These are phyloP conservation scores for Oxyruncus cristatus DNA, from an alignment of 2,113 vertebrate species.

Conservation along the genomic window DNA sequence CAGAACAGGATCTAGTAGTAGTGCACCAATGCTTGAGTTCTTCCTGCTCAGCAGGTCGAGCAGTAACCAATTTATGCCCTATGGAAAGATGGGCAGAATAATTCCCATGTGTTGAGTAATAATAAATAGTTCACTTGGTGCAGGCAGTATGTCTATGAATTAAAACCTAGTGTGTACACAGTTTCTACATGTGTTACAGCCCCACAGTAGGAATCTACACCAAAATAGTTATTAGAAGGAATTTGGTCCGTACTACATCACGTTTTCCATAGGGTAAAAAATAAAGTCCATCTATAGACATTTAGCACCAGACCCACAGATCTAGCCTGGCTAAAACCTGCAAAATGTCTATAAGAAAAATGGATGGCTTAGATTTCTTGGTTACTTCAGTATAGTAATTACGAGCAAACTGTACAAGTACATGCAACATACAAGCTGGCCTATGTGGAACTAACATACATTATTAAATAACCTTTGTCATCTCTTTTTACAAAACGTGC, in stretches of 20 bases:
- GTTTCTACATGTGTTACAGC: slow-evolving; percentile 85
- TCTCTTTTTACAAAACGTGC: slow-evolving; percentile 88
- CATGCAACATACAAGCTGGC: slow-evolving; percentile 99
- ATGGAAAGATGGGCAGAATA: slow-evolving; percentile 76
- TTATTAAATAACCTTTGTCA: slow-evolving; percentile 86
- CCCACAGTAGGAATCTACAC: slow-evolving; percentile 88
- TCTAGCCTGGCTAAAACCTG: slow-evolving; percentile 80
- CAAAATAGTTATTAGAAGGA: slow-evolving; percentile 87
- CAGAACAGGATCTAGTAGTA: slow-evolving; percentile 82
- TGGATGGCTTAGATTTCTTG: slow-evolving; percentile 98
- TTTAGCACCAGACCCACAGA: slow-evolving; percentile 86
- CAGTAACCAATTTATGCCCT: slow-evolving; percentile 73
- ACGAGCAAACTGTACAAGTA: slow-evolving; percentile 99
- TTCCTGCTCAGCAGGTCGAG: slow-evolving; percentile 86
- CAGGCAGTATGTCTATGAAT: slow-evolving; percentile 86
- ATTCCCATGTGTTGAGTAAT: slow-evolving; percentile 82
- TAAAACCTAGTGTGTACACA: slow-evolving; percentile 87
- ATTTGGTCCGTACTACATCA: slow-evolving; percentile 91
- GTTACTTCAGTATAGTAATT: slow-evolving; percentile 93
- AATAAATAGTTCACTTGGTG: slow-evolving; percentile 85
- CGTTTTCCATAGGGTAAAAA: slow-evolving; percentile 86
- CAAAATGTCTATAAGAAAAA: slow-evolving; percentile 88
- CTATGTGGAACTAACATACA: slow-evolving; percentile 97
- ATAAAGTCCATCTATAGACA: slow-evolving; percentile 90
- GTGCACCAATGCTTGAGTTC: slow-evolving; percentile 83